Conservation (phyloP, 2,797 vertebrate species). For the Avahi laniger region DNA sequence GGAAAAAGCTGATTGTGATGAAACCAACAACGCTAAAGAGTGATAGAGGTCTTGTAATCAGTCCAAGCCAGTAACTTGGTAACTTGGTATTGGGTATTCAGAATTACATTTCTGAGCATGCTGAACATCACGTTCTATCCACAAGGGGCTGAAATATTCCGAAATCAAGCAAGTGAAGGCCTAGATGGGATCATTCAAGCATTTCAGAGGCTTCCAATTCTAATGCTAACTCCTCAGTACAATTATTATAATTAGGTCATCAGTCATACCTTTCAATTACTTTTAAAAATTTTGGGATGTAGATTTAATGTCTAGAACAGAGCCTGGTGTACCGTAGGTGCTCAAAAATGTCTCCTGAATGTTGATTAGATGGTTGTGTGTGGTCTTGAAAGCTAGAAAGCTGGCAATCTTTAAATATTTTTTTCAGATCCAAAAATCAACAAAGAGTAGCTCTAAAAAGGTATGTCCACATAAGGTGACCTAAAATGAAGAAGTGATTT, state of each 20-base stretch:
- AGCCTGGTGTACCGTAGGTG: not conserved
- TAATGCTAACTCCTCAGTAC: not conserved
- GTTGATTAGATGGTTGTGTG: not conserved
- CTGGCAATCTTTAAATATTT: not conserved
- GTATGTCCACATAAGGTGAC: not conserved
- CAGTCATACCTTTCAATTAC: not conserved
- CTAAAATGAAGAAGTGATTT: not conserved
- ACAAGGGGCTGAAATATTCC: not conserved
- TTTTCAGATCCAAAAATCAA: not conserved
- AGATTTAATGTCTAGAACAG: not conserved
- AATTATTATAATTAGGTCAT: not conserved
- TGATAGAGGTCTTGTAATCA: not conserved
- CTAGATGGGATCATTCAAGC: not conserved
- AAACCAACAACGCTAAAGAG: not conserved
- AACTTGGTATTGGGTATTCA: not conserved
- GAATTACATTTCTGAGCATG: not conserved
- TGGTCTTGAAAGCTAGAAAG: not conserved
- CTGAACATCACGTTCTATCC: not conserved
- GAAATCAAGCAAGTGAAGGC: not conserved
- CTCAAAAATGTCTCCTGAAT: not conserved
- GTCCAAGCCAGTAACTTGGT: not conserved
- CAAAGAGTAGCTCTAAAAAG: not conserved
- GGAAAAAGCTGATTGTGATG: not conserved
- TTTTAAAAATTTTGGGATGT: not conserved
- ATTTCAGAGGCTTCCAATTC: not conserved